Conservation (phyloP, 2,888 invertebrate genomes). For the Hypercompe scribonia region DNA sequence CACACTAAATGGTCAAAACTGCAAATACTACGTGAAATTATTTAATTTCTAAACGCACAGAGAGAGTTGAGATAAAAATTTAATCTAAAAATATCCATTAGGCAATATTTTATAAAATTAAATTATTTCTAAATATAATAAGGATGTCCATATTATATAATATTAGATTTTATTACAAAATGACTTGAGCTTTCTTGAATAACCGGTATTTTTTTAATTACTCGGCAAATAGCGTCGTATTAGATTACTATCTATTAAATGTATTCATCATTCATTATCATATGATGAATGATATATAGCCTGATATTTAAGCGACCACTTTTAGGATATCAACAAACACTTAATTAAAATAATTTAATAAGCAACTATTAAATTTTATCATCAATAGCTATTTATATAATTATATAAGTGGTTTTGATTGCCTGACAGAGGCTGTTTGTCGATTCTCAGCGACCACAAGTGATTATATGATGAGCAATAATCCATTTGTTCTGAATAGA, state of each 20-base stretch:
- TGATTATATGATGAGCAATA: not conserved
- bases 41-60: no score
- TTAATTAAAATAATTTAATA: not conserved
- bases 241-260: slow-evolving; percentile 1
- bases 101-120: not conserved
- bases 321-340: not conserved
- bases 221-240: not conserved
- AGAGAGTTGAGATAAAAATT: not conserved
- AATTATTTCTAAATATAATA: not conserved
- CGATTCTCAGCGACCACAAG: not conserved
- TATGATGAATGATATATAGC: not conserved
- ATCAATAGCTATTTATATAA: not conserved
- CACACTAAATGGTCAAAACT: no score
- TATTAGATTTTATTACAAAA: not conserved
- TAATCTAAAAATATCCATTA: not conserved
- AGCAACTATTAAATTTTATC: not conserved
- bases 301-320: not conserved
- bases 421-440: not conserved
- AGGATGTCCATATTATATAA: not conserved
- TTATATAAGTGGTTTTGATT: not conserved
- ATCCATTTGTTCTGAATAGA: not conserved
- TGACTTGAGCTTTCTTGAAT: not conserved
- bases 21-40: not conserved
- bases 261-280: not conserved
- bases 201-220: slow-evolving; percentile 1